Conservation (phyloP, 2,888 invertebrate genomes). For the Acanthosoma haemorrhoidale region DNA sequence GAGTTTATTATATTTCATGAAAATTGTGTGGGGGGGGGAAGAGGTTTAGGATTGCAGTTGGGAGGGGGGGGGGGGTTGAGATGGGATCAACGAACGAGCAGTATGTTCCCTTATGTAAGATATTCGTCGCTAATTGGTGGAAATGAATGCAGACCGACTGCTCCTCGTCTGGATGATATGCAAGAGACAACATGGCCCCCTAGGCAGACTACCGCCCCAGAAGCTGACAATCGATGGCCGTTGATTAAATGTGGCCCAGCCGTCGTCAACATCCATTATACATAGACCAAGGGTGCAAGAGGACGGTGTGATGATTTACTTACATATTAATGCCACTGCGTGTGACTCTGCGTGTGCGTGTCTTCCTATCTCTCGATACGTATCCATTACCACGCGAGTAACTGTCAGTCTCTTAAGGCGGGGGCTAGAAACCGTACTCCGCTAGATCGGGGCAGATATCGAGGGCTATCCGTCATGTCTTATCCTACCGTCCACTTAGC, state of each 20-base stretch:
- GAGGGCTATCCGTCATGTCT: not conserved
- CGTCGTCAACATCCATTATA: not conserved
- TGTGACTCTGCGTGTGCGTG: not conserved
- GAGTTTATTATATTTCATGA: too few relatives aligned
- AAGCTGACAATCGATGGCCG: not conserved
- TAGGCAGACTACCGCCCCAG: not conserved
- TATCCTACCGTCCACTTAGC: not conserved
- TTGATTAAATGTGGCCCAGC: not conserved
- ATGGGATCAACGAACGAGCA: too few relatives aligned
- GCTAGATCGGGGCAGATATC: not conserved
- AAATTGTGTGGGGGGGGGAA: too few relatives aligned
- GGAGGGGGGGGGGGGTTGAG: too few relatives aligned
- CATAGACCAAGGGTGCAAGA: not conserved
- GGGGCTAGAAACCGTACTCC: not conserved
- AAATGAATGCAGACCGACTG: too few relatives aligned
- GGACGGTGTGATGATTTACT: not conserved
- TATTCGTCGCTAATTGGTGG: too few relatives aligned
- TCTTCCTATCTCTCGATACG: not conserved
- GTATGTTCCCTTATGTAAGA: too few relatives aligned
- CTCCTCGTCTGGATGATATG: too few relatives aligned
- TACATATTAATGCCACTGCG: conserved; percentile 4
- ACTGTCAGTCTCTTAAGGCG: not conserved
- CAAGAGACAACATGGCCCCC: not conserved
- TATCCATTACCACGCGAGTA: not conserved
- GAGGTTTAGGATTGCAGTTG: too few relatives aligned